Evolutionary conservation across 2,888 invertebrate species (phyloP).

Genomic region (Punctoribates punctum): DNA sequence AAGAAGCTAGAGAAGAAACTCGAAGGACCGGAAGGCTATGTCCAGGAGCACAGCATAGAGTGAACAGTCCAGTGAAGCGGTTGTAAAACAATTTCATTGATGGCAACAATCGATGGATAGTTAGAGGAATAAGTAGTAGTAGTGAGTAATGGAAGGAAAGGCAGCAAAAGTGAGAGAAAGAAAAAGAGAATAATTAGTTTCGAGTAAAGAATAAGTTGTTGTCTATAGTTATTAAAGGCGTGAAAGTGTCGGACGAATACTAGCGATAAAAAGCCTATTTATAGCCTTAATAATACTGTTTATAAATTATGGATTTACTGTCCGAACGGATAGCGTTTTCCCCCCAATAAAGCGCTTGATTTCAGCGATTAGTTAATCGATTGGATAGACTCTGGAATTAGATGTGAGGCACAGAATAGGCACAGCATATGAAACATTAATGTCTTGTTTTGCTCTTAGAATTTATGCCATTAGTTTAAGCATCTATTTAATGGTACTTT

Average conservation of each 20-base stretch:
- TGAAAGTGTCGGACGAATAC: constrained; percentile 1
- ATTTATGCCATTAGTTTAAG: neutral
- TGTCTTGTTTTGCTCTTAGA: neutral
- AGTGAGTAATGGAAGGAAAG: neutral
- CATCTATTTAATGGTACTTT: neutral
- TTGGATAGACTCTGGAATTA: neutral
- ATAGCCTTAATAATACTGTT: neutral
- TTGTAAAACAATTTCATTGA: neutral
- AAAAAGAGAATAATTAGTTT: constrained; percentile 28
- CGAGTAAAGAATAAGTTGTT: neutral
- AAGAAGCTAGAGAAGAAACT: constrained; percentile 51
- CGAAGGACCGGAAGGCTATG: constrained; percentile 49
- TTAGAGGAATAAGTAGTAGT: neutral
- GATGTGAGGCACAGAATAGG: neutral
- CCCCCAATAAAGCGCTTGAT: neutral
- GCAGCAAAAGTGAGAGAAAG: neutral
- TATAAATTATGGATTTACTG: constrained; percentile 1
- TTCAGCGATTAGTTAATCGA: neutral
- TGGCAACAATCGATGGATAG: neutral
- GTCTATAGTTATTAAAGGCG: neutral
- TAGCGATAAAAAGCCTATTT: neutral
- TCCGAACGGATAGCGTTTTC: neutral
- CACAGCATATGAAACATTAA: constrained; percentile 1
- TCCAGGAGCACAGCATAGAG: neutral
- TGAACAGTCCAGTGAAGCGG: neutral